Base-by-base conservation (phyloP, 2,113 vertebrate species). In the Pipra filicauda region DNA sequence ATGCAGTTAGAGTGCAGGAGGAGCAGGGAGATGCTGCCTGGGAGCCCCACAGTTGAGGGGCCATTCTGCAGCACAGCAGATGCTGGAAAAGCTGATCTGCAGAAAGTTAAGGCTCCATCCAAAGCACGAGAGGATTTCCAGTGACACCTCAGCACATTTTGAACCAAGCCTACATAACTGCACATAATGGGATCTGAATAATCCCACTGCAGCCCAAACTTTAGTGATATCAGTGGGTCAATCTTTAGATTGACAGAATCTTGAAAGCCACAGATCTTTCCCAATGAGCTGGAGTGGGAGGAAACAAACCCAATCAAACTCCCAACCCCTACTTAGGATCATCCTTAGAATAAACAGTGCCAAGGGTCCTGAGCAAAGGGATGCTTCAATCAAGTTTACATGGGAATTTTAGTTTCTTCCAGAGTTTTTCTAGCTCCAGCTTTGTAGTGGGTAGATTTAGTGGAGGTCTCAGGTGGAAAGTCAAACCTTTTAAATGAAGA, bases 401-500 rank as follows among this genome's bases (percentile, higher is more conserved):
- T 16, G 65, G 70, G 88, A 80, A 90, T 93, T 94, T 85, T 46
- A 73, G 49, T 62, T 84, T 70, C 82, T 94, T 94, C 83, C 78
- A 44, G 78, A 73, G 59, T 64, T 41, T 73, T 91, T 37, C 88
- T 55, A 77, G 70, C 69, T 90, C 67, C 69, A 69, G 59, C 88
- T 90, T 39, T 96, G 39, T 46, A 88, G 73, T 1, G 1, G 75
- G 90, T 46, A 79, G 87, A 95, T 93, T 88, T 84, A 96, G 81
- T 69, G 67, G 61, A n/a, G 65, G 91, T 92, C 91, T 91, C 87
- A 73, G 85, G 93, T 95, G 96, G 92, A 88, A 96, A 95, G 82
- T 82, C 92, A 95, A 94, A 78, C 81, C 65, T 86, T 90, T 91
- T 88, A 93, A 93, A 91, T 81, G 37, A 93, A 95, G 84, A 78